A percentile compares a stretch with the other conserved stretches of the same genome.
These are phyloP conservation scores for Drosophila sechellia DNA, from an alignment of 1,140 invertebrate genomes.

Conservation along the genomic window DNA sequence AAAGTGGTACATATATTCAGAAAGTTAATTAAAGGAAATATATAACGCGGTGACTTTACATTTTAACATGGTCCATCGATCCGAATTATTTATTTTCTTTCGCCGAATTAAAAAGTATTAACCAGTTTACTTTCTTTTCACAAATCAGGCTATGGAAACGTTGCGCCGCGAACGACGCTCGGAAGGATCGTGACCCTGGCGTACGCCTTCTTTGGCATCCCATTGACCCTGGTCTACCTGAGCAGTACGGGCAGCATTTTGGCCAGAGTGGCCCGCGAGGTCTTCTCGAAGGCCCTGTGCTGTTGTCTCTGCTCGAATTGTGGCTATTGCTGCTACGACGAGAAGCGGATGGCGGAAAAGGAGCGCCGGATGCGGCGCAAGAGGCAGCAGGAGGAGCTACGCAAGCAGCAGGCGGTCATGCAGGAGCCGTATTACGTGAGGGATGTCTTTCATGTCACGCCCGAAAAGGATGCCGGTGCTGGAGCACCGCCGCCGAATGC, in stretches of 20 bases:
- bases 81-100: not conserved
- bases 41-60: not conserved
- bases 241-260: constrained; percentile 93
- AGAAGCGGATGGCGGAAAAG: constrained; percentile 91
- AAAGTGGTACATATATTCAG: not conserved
- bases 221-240: constrained; percentile 94
- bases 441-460: constrained; percentile 86
- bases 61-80: not conserved
- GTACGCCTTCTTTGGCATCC: constrained; percentile 95
- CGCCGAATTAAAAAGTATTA: not conserved
- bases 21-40: not conserved
- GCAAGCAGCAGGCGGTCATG: constrained; percentile 88
- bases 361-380: constrained; percentile 91
- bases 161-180: constrained; percentile 91
- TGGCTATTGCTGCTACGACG: constrained; percentile 93
- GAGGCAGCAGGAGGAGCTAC: constrained; percentile 90
- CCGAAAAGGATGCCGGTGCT: constrained; percentile 85
- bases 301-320: constrained; percentile 94
- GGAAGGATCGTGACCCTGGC: constrained; percentile 94
- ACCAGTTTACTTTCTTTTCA: not conserved
- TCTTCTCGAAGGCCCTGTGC: constrained; percentile 92
- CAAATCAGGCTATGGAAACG: constrained; percentile 92
- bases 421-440: constrained; percentile 93
- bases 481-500: constrained; percentile 24
- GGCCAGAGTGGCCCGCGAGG: constrained; percentile 93